phyloP scores from a whole-genome alignment of 2,113 vertebrate species.

The Podarcis raffonei region DNA sequence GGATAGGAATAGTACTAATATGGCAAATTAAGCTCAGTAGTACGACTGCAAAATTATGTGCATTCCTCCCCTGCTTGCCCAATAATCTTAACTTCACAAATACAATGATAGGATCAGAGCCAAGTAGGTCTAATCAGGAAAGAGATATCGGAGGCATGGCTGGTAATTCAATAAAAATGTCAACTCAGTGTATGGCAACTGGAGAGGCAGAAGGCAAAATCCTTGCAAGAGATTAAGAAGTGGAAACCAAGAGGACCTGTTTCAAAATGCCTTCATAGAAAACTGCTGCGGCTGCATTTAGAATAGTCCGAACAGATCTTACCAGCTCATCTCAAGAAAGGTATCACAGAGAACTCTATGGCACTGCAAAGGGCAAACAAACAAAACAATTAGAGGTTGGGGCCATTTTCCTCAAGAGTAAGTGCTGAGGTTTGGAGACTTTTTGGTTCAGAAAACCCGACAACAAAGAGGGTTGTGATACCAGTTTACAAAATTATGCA shows the following conservation, averaged over 20 bases:
- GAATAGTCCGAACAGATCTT: too few species aligned
- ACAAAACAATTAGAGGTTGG: background rate
- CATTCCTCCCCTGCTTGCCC: background rate
- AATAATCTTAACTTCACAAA: background rate
- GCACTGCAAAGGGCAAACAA: background rate
- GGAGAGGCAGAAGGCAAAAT: background rate
- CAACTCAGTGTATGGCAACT: background rate
- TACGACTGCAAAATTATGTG: background rate
- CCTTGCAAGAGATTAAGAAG: background rate
- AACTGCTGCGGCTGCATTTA: too few species aligned
- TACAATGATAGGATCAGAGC: background rate
- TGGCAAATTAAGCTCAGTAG: background rate
- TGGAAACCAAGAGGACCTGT: background rate
- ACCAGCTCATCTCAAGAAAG: background rate
- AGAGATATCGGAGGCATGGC: background rate
- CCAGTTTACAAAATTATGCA: background rate
- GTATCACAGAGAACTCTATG: background rate
- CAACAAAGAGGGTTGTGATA: background rate
- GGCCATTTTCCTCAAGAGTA: background rate
- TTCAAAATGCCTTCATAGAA: background rate
- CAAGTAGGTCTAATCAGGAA: background rate
- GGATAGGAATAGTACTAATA: background rate
- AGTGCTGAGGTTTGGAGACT: background rate
- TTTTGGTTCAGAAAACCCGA: background rate
- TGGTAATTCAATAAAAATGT: background rate